Base-by-base conservation (phyloP, 1,140 invertebrate genomes). In the Diplogasteroides magnus region DNA sequence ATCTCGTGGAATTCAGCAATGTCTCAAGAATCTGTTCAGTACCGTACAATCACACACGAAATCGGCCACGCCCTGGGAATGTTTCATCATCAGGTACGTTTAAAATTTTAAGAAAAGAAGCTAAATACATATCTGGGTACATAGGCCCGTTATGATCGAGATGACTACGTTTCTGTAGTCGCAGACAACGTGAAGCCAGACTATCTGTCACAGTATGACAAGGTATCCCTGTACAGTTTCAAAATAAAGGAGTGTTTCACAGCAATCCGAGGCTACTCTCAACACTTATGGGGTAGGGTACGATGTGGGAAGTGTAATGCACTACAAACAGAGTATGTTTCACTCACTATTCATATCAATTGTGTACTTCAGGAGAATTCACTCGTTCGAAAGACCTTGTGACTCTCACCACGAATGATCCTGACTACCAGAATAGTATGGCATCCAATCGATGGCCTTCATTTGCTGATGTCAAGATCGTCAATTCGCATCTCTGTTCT, bases 361-460 rank as follows among this genome's bases (percentile, higher is more conserved):
- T n/a, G n/a, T n/a, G n/a, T n/a, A n/a, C n/a, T n/a, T 48, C 37
- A 48, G 37, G 37, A 48, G 37, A 48, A 48, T 48, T 48, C 37
- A 19, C 37, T 6, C 6, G 37, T 48, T 6, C 37, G 6, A 6
- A 6, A 6, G 37, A 19, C 19, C 19, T 48, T 6, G 19, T 48
- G 6, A 48, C 37, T 48, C 6, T 48, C 19, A 6, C 19, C 37
- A 19, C 37, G 6, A 48, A 48, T 11, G 37, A 19, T 11, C 6
- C 6, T 48, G 37, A 19, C 6, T 48, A 48, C 19, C 37, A 48
- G 37, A 48, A 48, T 19, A 48, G 37, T 48, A 48, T 48, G 6
- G 37, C 37, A 11, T 48, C 37, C 6, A 48, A 48, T 48, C 6
- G 37, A 48, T 48, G 37, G 37, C 37, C 37, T 48, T 48, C 37